Evolutionary conservation across 2,113 vertebrate species (phyloP).

Genomic region (Bos javanicus): DNA sequence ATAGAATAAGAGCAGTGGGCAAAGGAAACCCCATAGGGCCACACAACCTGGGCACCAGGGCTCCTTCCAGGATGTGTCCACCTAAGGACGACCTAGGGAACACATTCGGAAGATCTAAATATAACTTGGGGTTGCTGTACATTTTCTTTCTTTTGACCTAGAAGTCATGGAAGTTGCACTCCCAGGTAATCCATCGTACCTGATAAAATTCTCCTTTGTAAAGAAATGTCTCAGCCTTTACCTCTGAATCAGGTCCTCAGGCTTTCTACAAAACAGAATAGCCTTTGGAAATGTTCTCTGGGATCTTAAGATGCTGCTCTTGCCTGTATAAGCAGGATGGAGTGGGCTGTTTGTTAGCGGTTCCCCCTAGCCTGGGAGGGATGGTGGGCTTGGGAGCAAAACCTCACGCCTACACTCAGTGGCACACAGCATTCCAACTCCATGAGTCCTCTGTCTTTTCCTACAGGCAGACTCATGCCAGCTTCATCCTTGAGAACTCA

Average conservation of each 20-base stretch:
- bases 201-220: neutral
- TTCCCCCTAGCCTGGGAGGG: neutral
- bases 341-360: neutral
- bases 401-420: neutral
- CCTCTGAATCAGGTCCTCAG: neutral
- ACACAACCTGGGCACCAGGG: rapidly evolving
- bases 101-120: neutral
- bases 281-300: neutral
- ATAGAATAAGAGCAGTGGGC: rapidly evolving
- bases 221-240: neutral
- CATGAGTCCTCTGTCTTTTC: neutral
- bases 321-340: too few species aligned
- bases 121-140: neutral
- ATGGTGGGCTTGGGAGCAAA: neutral
- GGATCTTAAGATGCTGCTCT: neutral
- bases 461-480: neutral
- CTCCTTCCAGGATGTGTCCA: neutral
- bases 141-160: neutral
- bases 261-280: neutral
- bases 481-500: neutral
- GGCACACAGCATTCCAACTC: neutral
- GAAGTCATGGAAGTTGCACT: neutral
- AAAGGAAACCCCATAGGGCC: neutral
- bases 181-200: neutral
- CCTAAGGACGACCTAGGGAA: neutral